phyloP scores from a whole-genome alignment of 2,888 invertebrate species.

The Alentia gelatinosa region DNA sequence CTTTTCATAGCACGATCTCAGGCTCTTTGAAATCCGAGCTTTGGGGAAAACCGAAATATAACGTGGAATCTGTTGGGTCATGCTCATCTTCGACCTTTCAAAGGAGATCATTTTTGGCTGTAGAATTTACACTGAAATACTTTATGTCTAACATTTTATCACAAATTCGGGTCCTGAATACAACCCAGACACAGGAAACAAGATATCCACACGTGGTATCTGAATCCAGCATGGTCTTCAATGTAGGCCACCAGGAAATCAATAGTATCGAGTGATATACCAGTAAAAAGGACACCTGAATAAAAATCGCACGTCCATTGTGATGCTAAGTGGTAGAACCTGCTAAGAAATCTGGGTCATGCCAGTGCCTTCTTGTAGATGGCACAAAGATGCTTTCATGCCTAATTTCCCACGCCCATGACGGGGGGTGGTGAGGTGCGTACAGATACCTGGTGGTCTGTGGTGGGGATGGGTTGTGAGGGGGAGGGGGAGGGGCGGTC shows the following conservation, averaged over 20 bases:
- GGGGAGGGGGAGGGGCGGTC: background rate
- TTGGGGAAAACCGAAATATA: too few species aligned
- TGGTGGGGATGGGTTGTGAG: background rate
- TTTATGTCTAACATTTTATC: too few species aligned
- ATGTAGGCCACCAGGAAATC: background rate
- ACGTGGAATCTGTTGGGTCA: too few species aligned
- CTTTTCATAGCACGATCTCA: too few species aligned
- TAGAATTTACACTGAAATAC: too few species aligned
- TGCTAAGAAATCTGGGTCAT: background rate
- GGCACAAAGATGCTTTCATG: background rate
- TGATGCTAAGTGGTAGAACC: background rate
- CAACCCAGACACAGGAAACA: too few species aligned
- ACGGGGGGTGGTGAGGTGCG: background rate
- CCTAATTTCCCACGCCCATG: background rate
- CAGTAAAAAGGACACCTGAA: background rate
- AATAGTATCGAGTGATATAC: background rate
- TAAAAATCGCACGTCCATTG: background rate
- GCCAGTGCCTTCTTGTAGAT: background rate
- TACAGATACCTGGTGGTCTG: background rate
- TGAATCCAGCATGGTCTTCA: background rate
- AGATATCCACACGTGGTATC: too few species aligned
- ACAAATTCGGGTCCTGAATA: too few species aligned
- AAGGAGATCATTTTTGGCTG: too few species aligned
- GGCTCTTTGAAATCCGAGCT: too few species aligned
- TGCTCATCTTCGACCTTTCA: too few species aligned